Percentiles rank a stretch among this genome's conserved stretches.
Conservation (phyloP, 2,888 invertebrate genomes). For the Zelleria hepariella region DNA sequence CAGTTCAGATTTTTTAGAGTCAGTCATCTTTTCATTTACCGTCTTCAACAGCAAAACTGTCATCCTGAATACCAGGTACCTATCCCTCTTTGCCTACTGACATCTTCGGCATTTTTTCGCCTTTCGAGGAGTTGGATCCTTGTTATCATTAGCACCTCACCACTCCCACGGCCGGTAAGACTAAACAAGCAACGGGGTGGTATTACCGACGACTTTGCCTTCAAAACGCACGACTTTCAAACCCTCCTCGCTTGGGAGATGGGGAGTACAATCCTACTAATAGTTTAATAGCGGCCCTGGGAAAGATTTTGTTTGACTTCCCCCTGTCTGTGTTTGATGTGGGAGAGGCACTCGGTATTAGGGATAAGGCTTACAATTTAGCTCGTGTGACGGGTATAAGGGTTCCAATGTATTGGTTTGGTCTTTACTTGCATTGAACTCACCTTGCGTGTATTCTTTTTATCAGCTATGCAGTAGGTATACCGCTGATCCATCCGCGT, state of each 20-base stretch:
- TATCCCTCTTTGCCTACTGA: no score
- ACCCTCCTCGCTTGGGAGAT: not conserved
- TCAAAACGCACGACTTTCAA: not conserved
- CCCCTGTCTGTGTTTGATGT: conserved; percentile 4
- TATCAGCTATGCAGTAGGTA: no score
- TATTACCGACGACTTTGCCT: conserved; percentile 29
- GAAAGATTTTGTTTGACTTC: not conserved
- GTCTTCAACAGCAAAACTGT: no score
- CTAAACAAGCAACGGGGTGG: conserved; percentile 50
- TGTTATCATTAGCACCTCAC: conserved; percentile 61
- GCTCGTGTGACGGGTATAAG: no score
- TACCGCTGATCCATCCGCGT: no score
- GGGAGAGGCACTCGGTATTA: not conserved
- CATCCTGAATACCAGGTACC: no score
- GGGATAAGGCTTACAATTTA: not conserved
- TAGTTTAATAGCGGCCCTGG: not conserved
- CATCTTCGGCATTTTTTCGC: not conserved
- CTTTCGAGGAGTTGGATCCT: conserved; percentile 24
- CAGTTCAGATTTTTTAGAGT: no score
- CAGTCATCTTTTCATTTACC: no score
- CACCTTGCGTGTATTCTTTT: not conserved
- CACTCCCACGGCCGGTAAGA: conserved; percentile 48
- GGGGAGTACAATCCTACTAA: not conserved
- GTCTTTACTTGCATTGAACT: not conserved
- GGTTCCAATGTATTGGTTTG: not conserved